These are phyloP conservation scores for Kryptolebias ocellatus DNA, from an alignment of 2,797 vertebrate genomes.

Conservation along the genomic window DNA sequence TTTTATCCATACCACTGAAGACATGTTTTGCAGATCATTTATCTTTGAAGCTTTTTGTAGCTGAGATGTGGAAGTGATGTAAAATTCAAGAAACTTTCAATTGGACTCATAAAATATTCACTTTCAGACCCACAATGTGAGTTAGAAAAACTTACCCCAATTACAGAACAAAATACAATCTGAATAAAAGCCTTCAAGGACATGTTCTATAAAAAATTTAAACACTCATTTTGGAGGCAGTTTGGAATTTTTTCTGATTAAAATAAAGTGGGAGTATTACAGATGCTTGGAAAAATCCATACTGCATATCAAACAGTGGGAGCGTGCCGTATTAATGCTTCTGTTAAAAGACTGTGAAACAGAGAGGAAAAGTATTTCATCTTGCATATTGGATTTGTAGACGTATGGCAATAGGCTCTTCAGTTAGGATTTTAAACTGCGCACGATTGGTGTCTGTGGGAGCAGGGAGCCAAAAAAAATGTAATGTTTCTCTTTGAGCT, in stretches of 20 bases:
- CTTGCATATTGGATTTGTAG: constrained; percentile 32
- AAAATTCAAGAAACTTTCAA: constrained; percentile 63
- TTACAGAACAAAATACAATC: constrained; percentile 73
- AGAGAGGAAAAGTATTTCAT: constrained; percentile 13
- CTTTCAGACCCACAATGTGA: constrained; percentile 57
- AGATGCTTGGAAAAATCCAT: constrained; percentile 60
- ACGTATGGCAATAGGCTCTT: background rate
- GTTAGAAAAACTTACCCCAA: constrained; percentile 70
- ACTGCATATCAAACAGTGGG: constrained; percentile 61
- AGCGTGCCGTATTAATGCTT: constrained; percentile 51
- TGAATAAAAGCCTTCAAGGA: constrained; percentile 72
- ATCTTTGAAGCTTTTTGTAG: constrained; percentile 13
- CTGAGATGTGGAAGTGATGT: constrained; percentile 29
- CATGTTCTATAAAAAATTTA: constrained; percentile 75
- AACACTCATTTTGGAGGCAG: constrained; percentile 66
- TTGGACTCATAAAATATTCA: constrained; percentile 67
- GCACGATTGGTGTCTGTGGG: constrained; percentile 21
- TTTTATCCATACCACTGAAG: constrained; percentile 26
- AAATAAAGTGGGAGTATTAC: constrained; percentile 62
- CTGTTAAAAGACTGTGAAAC: constrained; percentile 42
- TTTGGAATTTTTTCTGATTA: constrained; percentile 62
- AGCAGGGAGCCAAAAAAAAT: constrained; percentile 25
- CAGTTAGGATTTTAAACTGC: constrained; percentile 18
- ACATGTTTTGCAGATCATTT: constrained; percentile 29
- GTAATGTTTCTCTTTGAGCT: constrained; percentile 36